phyloP scores from a whole-genome alignment of 2,888 invertebrate genomes.

The Drosophila rellima region DNA sequence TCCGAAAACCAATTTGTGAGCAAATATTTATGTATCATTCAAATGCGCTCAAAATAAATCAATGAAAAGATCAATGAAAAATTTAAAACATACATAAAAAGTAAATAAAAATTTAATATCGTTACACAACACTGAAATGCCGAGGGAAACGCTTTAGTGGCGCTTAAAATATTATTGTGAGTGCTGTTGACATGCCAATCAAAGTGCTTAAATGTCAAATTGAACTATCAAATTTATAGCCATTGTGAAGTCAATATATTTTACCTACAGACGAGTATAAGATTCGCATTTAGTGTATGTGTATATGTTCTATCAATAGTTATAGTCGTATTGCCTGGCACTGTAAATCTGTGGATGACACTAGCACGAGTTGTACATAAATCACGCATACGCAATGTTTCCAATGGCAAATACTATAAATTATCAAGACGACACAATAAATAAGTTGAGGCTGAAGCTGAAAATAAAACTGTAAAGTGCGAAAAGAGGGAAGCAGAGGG shows the following conservation, averaged over 20 bases:
- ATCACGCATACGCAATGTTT: slow-evolving; percentile 74
- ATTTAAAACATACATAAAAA: not conserved
- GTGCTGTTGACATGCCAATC: slow-evolving; percentile 10
- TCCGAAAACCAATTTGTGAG: not conserved
- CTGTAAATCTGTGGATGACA: slow-evolving; percentile 41
- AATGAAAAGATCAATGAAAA: not conserved
- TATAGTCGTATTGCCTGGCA: slow-evolving; percentile 15
- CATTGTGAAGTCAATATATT: slow-evolving; percentile 28
- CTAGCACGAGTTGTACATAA: slow-evolving; percentile 51
- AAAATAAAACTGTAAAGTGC: slow-evolving; percentile 27
- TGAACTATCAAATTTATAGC: slow-evolving; percentile 34
- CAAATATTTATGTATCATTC: not conserved
- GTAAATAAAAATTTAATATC: slow-evolving; percentile 7
- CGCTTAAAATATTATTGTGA: slow-evolving; percentile 21
- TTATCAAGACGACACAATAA: slow-evolving; percentile 63
- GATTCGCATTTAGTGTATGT: slow-evolving; percentile 25
- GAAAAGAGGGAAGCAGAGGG: not conserved
- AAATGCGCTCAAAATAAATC: not conserved
- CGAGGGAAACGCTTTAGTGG: slow-evolving; percentile 9
- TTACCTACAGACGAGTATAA: slow-evolving; percentile 1
- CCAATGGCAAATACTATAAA: slow-evolving; percentile 62
- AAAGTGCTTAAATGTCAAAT: slow-evolving; percentile 25
- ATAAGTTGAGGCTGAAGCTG: slow-evolving; percentile 46
- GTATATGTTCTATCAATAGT: slow-evolving; percentile 28
- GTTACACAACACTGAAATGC: slow-evolving; percentile 4